Evolutionary conservation across 2,113 vertebrate species (phyloP), one percentile per base, ranked within the genome.

Genomic region (Clarias magur): DNA sequence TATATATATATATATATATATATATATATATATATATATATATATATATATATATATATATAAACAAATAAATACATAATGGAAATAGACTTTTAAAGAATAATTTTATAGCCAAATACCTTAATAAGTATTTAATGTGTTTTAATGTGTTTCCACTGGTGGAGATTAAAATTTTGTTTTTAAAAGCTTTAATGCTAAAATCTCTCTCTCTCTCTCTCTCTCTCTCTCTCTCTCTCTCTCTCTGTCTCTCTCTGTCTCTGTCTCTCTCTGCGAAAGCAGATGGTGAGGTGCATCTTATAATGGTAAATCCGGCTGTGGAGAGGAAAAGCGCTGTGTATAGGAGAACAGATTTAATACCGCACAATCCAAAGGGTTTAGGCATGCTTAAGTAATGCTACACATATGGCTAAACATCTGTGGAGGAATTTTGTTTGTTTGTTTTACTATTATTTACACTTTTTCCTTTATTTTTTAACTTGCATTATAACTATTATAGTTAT

Each of bases 331-430:
- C 91, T 92, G 94, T 92, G 95, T 96, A 97, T 96, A 96, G 95
- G 94, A 95, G 94, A 96, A 95, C 91, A 92, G 94, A 93, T 96
- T 96, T 96, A 96, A 95, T 95, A 92, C 88, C 89, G 91, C 89
- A 86, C 93, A 94, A 94, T 94, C 94, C 94, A 87, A 89, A 92
- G 95, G 94, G 94, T 95, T 96, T 93, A 94, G 95, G 94, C 93
- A 93, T 94, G 93, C 92, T 91, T 90, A 89, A 85, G 92, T 73
- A 90, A 95, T 92, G 88, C 57, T 85, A 23, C 91, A 85, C 96
- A 96, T 96, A 96, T 96, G 96, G 94, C 95, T 92, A 57, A 90
- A 94, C 96, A 96, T 96, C 96, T 96, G 96, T 91, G 91, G 1
- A 88, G 85, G 82, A 60, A 67, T 84, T 63, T 80, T 84, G 11